A percentile compares a stretch with the other conserved stretches of the same genome.
Conservation (phyloP, 2,113 vertebrate species). For the Gnathonemus longibarbis region DNA sequence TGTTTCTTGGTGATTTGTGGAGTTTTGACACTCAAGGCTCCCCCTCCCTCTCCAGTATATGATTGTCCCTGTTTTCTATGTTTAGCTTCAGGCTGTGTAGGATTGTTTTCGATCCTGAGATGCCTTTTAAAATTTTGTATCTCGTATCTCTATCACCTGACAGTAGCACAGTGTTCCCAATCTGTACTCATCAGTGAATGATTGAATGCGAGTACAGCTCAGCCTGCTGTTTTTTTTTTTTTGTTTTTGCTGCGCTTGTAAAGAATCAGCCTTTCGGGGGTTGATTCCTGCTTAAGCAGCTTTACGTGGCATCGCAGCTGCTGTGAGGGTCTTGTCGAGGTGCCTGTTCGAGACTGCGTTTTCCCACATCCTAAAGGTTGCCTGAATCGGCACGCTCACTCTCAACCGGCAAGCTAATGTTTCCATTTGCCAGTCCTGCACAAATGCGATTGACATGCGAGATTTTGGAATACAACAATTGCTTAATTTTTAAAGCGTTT, state of each 20-base stretch:
- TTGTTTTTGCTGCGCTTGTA: background rate
- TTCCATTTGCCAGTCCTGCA: background rate
- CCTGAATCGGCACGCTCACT: no score
- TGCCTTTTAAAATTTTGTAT: background rate
- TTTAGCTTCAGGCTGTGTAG: background rate
- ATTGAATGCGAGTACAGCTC: background rate
- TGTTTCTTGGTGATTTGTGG: background rate
- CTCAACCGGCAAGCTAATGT: background rate
- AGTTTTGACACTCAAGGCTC: background rate
- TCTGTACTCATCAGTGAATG: background rate
- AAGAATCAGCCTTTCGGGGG: background rate
- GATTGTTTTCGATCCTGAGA: background rate
- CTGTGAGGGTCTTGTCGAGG: background rate
- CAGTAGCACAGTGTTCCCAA: background rate
- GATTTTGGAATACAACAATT: background rate
- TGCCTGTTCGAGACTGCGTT: background rate
- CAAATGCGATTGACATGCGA: background rate
- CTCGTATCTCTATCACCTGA: background rate
- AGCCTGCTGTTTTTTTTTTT: background rate
- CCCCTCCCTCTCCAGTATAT: background rate
- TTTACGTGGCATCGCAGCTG: background rate
- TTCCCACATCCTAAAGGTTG: no score
- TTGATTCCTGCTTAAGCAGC: background rate
- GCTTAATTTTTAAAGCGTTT: constrained; percentile 5
- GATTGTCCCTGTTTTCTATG: background rate